Conservation (phyloP, 2,888 invertebrate genomes). For the Drosophila aldrichi region DNA sequence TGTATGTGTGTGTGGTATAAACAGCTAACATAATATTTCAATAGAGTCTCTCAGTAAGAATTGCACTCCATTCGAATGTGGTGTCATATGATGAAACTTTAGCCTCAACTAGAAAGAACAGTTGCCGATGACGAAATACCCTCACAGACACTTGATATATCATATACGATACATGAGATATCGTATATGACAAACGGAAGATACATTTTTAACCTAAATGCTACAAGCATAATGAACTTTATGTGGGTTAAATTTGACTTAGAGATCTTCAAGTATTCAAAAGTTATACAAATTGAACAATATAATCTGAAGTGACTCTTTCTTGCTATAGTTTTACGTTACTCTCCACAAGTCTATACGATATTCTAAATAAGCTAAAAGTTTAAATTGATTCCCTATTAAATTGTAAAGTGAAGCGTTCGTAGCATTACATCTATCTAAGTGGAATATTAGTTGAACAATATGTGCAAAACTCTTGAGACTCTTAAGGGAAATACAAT, state of each 20-base stretch:
- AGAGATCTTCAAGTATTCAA: too few species aligned
- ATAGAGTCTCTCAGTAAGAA: slow-evolving; percentile 5
- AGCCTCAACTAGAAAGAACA: neutral
- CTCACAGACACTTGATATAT: neutral
- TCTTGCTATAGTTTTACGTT: neutral
- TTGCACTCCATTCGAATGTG: slow-evolving; percentile 1
- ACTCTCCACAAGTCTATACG: too few species aligned
- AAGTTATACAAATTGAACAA: too few species aligned
- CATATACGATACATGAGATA: neutral
- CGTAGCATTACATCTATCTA: too few species aligned
- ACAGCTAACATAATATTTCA: slow-evolving; percentile 11
- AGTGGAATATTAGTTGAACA: too few species aligned
- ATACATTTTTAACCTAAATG: neutral
- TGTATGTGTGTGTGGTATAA: neutral
- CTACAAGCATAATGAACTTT: neutral
- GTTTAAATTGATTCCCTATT: too few species aligned
- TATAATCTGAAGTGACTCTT: neutral
- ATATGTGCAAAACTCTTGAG: too few species aligned
- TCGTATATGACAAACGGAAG: neutral
- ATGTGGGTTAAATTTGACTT: neutral
- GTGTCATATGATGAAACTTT: slow-evolving; percentile 8
- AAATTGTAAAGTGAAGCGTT: too few species aligned
- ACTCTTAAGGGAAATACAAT: too few species aligned
- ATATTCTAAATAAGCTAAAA: too few species aligned
- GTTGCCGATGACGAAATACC: neutral